Base-by-base conservation (phyloP, 1,140 invertebrate species). In the Diachasma alloeum region DNA sequence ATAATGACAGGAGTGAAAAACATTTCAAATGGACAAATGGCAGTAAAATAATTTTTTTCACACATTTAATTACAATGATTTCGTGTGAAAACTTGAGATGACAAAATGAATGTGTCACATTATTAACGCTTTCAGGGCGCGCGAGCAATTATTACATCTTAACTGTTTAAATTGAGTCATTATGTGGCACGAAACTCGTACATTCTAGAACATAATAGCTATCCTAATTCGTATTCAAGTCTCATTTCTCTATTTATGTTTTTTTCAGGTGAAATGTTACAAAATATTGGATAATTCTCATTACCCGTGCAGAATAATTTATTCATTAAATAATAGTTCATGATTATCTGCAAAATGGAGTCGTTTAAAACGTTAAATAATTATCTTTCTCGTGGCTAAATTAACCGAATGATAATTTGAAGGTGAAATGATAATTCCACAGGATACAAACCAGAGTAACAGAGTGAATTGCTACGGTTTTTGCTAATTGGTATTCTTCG, bases 401-500 rank as follows among this genome's bases (percentile, higher is more conserved):
- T 24, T 59, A 13, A 2, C 1, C n/a, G 17, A 24, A 59, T 24
- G 24, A 59, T 59, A 56, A 10, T 22, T 59, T 2, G n/a, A 19
- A 19, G 24, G 24, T 66, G 8, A 66, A 66, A 66, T 66, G 31
- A 66, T 13, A 66, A 66, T 31, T 31, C 31, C 4, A 39, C 13
- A 31, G 4, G 24, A 74, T 67, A 59, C 22, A 59, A 36, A 36
- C 8, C 10, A 66, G 22, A 24, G 70, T 75, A 36, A 36, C 17
- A 17, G 36, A 72, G 15, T 39, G 39, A 69, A 72, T 42, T 66
- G 31, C 46, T 70, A 76, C 68, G 59, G 75, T 76, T 76, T 53
- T 63, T 56, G 69, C 75, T 76, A 76, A 76, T 76, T 76, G 75
- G 68, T 76, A 76, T 76, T 76, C 73, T 24, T 74, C 39, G 31